Conservation (phyloP, 2,888 invertebrate species). For the Lysandra coridon region DNA sequence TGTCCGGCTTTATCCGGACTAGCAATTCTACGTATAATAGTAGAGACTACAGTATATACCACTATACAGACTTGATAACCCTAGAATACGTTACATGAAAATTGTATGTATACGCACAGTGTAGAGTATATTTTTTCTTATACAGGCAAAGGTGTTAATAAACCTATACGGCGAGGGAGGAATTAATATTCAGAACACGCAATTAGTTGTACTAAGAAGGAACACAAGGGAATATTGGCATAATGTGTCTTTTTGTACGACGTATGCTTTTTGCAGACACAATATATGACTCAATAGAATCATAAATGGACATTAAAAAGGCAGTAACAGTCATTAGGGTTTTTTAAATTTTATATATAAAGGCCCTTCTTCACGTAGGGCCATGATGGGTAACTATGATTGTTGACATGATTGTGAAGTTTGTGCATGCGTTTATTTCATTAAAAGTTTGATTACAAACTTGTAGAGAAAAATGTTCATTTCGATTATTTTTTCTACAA, state of each 20-base stretch:
- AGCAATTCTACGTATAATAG: too few relatives aligned
- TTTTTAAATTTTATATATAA: neutral
- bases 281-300: conserved; percentile 29
- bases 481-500: neutral
- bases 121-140: conserved; percentile 31
- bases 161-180: conserved; percentile 20
- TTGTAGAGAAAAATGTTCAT: neutral
- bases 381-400: neutral
- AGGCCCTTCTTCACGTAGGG: neutral
- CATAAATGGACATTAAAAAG: neutral
- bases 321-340: neutral
- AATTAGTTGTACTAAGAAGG: conserved; percentile 21
- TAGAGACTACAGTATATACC: neutral
- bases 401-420: neutral
- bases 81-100: conserved; percentile 19
- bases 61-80: neutral
- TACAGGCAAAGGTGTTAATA: conserved; percentile 35
- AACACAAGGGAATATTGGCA: conserved; percentile 1
- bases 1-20: too few relatives aligned
- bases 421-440: too few relatives aligned
- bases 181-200: conserved; percentile 28
- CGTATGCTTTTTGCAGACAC: neutral
- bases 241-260: conserved; percentile 2
- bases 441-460: too few relatives aligned
- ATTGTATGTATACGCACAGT: conserved; percentile 32